These are phyloP conservation scores for Zygaena filipendulae DNA, from an alignment of 2,888 invertebrate species.

Conservation along the genomic window DNA sequence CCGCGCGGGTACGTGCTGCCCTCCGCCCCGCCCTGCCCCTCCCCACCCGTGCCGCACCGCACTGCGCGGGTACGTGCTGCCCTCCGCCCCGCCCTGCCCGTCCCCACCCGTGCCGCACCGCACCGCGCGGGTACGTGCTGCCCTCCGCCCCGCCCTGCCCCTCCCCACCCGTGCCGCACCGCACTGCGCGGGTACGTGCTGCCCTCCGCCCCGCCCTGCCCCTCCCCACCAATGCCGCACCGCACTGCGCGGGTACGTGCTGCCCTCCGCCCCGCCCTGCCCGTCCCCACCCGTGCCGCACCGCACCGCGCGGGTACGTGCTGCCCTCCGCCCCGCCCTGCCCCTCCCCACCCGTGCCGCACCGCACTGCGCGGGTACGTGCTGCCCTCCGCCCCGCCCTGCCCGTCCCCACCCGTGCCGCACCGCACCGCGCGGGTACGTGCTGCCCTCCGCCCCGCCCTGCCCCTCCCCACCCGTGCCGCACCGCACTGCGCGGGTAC, in stretches of 20 bases:
- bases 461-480: slow-evolving; percentile 60
- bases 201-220: neutral
- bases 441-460: slow-evolving; percentile 1
- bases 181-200: slow-evolving; percentile 90
- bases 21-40: slow-evolving; percentile 74
- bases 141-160: slow-evolving; percentile 72
- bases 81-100: neutral
- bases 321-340: neutral
- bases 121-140: slow-evolving; percentile 75
- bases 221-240: slow-evolving; percentile 43
- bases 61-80: slow-evolving; percentile 90
- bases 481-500: slow-evolving; percentile 78
- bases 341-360: slow-evolving; percentile 64
- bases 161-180: slow-evolving; percentile 77
- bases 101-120: slow-evolving; percentile 72
- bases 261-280: slow-evolving; percentile 72
- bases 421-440: slow-evolving; percentile 92
- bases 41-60: slow-evolving; percentile 78
- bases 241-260: slow-evolving; percentile 78
- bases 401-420: slow-evolving; percentile 72
- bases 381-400: slow-evolving; percentile 73
- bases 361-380: slow-evolving; percentile 81
- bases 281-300: slow-evolving; percentile 77
- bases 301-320: slow-evolving; percentile 90
- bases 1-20: slow-evolving; percentile 71